Evolutionary conservation across 2,113 vertebrate genomes (phyloP).

Genomic region (Zosterops hypoxanthus): DNA sequence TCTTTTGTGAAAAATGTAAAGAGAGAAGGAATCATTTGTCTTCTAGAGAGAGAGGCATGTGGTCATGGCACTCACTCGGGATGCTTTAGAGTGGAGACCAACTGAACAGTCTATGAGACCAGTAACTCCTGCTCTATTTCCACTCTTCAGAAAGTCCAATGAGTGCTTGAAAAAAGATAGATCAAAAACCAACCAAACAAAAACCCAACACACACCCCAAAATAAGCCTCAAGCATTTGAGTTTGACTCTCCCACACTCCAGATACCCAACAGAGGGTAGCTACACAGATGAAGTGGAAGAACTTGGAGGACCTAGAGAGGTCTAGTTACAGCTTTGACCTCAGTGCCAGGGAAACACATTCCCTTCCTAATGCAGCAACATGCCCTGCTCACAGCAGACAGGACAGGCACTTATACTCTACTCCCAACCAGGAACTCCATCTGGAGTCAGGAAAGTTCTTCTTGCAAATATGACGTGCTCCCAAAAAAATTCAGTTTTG

Average conservation of each 20-base stretch:
- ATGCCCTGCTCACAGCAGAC: background rate
- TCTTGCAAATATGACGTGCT: background rate
- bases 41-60: background rate
- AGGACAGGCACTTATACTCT: background rate
- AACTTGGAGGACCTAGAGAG: background rate
- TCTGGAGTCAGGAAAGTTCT: background rate
- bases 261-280: rapidly evolving
- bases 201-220: background rate
- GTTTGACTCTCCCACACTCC: background rate
- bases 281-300: background rate
- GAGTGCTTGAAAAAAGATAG: background rate
- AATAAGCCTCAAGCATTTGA: background rate
- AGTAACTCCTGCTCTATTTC: background rate
- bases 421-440: background rate
- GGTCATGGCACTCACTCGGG: background rate
- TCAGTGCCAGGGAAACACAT: rapidly evolving
- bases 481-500: background rate
- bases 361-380: background rate
- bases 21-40: background rate
- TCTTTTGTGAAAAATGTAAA: background rate
- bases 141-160: background rate
- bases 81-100: background rate
- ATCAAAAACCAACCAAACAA: background rate
- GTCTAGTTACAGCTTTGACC: background rate
- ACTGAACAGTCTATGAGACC: background rate